Conservation (phyloP, 2,888 invertebrate species). For the Troides aeacus region DNA sequence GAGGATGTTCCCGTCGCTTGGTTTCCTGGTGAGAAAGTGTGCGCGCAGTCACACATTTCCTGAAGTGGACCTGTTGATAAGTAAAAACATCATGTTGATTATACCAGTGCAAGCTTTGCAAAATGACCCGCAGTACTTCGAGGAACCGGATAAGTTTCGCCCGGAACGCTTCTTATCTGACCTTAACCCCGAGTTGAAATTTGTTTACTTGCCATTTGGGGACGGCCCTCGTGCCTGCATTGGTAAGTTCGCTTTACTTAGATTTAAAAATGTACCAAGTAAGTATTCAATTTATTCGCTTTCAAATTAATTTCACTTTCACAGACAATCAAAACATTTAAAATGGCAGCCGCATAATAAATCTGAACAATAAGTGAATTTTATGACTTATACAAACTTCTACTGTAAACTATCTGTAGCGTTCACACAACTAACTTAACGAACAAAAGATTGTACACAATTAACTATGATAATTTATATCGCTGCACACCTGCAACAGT, state of each 20-base stretch:
- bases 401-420: too few species aligned
- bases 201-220: slow-evolving; percentile 58
- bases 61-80: slow-evolving; percentile 49
- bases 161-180: slow-evolving; percentile 54
- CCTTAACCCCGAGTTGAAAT: slow-evolving; percentile 39
- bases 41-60: slow-evolving; percentile 49
- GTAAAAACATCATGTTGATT: slow-evolving; percentile 48
- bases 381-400: too few species aligned
- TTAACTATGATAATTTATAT: too few species aligned
- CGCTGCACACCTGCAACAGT: too few species aligned
- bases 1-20: slow-evolving; percentile 60
- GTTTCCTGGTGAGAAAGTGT: slow-evolving; percentile 49
- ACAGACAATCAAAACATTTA: too few species aligned
- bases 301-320: too few species aligned
- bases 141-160: slow-evolving; percentile 49
- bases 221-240: slow-evolving; percentile 59
- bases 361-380: too few species aligned
- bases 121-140: slow-evolving; percentile 56
- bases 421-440: too few species aligned
- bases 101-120: slow-evolving; percentile 50
- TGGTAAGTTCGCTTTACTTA: slow-evolving; percentile 39
- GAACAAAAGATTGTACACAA: too few species aligned
- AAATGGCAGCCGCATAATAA: too few species aligned
- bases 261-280: too few species aligned
- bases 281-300: too few species aligned